These are phyloP conservation scores for Aegotheles bennettii DNA, from an alignment of 2,113 vertebrate genomes.

Conservation along the genomic window DNA sequence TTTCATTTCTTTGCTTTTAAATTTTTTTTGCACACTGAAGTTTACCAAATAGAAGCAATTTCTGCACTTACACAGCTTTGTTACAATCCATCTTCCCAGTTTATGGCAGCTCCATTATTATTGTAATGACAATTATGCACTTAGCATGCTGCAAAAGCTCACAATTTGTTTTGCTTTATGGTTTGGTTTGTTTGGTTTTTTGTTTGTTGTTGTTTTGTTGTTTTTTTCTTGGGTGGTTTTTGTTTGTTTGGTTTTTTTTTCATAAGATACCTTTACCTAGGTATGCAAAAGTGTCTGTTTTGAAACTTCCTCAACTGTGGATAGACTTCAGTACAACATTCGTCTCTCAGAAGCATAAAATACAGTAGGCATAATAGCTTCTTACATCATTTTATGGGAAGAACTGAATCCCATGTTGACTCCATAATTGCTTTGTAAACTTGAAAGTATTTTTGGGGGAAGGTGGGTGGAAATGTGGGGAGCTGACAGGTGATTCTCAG, in stretches of 20 bases:
- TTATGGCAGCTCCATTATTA: background rate
- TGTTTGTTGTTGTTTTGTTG: background rate
- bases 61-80: background rate
- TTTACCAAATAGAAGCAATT: background rate
- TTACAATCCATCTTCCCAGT: background rate
- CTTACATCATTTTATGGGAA: background rate
- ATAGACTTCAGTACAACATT: background rate
- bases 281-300: background rate
- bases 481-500: background rate
- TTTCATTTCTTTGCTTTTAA: background rate
- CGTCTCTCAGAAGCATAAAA: background rate
- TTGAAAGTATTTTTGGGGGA: background rate
- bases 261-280: background rate
- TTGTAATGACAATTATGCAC: background rate
- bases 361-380: background rate
- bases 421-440: background rate
- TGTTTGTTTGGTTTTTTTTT: background rate
- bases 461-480: background rate
- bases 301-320: background rate
- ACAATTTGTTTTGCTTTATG: background rate
- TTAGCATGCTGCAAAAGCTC: background rate
- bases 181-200: background rate
- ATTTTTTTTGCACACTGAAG: background rate
- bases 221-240: background rate
- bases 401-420: background rate